phyloP scores from a whole-genome alignment of 2,888 invertebrate genomes.

The Desoria tigrina region DNA sequence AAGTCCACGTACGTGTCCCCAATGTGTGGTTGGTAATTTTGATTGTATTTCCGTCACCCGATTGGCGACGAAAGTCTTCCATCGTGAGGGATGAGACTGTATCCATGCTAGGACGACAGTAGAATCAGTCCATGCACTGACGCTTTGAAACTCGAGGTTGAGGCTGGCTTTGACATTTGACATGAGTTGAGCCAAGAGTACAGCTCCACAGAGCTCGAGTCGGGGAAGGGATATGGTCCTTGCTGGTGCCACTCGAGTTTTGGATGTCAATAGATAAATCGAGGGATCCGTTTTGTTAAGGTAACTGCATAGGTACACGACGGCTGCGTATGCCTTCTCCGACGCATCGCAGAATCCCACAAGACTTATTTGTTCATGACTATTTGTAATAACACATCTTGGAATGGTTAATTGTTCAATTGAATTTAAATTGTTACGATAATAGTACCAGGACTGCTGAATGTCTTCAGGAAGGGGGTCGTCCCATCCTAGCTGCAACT shows the following conservation, averaged over 20 bases:
- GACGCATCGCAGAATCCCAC: constrained; percentile 53
- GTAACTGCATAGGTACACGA: constrained; percentile 40
- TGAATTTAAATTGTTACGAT: background rate
- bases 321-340: constrained; percentile 48
- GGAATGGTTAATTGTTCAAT: background rate
- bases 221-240: constrained; percentile 52
- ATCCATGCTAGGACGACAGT: constrained; percentile 54
- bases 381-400: background rate
- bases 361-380: constrained; percentile 15
- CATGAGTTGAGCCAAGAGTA: constrained; percentile 50
- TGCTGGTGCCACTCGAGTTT: constrained; percentile 51
- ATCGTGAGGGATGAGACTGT: constrained; percentile 27
- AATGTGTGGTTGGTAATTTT: constrained; percentile 29
- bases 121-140: constrained; percentile 53
- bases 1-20: constrained; percentile 51
- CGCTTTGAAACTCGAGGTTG: constrained; percentile 11
- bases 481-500: constrained; percentile 52
- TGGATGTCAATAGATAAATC: constrained; percentile 37
- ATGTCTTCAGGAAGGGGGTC: constrained; percentile 37
- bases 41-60: constrained; percentile 48
- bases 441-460: constrained; percentile 12
- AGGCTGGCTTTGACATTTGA: constrained; percentile 15
- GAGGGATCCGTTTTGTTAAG: constrained; percentile 9
- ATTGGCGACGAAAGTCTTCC: constrained; percentile 53
- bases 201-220: constrained; percentile 54